phyloP scores from a whole-genome alignment of 2,797 vertebrate species.

The Hemitrygon akajei region DNA sequence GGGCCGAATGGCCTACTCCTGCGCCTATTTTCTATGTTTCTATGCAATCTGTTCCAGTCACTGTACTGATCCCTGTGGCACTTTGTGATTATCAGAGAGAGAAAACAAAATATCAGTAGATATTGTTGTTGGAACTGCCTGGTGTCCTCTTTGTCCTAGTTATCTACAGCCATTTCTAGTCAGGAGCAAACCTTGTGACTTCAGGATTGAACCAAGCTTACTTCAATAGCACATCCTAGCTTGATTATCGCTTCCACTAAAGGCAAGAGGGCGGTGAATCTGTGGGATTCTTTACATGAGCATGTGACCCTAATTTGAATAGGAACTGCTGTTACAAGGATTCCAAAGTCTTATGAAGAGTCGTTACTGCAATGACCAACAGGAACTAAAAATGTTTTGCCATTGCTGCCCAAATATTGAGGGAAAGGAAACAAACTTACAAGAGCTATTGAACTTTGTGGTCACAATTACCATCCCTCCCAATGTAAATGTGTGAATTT shows the following conservation, averaged over 20 bases:
- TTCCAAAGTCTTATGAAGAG: neutral
- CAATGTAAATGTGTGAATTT: neutral
- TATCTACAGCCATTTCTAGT: neutral
- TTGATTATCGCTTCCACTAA: neutral
- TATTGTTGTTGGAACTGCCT: neutral
- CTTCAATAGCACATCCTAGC: neutral
- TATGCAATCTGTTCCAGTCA: too few relatives aligned
- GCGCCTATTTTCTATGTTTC: too few relatives aligned
- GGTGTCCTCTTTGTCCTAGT: neutral
- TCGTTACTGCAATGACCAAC: too few relatives aligned
- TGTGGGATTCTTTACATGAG: neutral
- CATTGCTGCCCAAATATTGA: neutral
- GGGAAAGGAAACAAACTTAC: neutral
- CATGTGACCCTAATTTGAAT: neutral
- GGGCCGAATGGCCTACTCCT: too few relatives aligned
- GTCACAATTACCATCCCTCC: neutral
- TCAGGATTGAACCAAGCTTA: neutral
- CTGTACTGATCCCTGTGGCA: too few relatives aligned
- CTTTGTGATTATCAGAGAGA: neutral
- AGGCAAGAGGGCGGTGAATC: neutral
- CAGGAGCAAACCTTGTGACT: neutral
- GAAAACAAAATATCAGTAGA: neutral
- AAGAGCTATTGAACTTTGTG: neutral
- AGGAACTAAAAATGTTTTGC: neutral
- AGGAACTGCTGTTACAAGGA: neutral